A percentile compares a stretch with the other conserved stretches of the same genome.
Evolutionary conservation across 2,888 invertebrate genomes (phyloP).

Genomic region (Drosophila testacea): DNA sequence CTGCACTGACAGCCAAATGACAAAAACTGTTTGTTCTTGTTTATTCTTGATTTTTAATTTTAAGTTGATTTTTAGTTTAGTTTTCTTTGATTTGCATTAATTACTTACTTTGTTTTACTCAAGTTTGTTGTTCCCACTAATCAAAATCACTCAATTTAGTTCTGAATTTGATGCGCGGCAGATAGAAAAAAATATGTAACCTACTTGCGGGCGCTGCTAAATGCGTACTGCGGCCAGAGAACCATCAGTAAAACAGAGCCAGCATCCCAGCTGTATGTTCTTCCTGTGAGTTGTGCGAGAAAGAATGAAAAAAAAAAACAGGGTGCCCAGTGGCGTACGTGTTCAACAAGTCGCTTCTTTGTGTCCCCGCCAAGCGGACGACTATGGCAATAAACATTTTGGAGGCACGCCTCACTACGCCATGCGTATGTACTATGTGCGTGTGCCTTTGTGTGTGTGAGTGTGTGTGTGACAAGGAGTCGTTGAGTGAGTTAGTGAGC

Average conservation of each 20-base stretch:
- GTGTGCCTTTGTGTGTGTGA: conserved; percentile 10
- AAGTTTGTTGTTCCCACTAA: neutral
- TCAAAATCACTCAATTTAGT: conserved; percentile 10
- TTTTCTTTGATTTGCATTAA: neutral
- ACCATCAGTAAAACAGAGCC: conserved; percentile 42
- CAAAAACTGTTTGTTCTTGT: neutral
- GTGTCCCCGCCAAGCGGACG: conserved; percentile 13
- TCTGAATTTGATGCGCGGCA: conserved; percentile 13
- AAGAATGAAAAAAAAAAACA: conserved; percentile 31
- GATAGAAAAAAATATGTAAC: conserved; percentile 69
- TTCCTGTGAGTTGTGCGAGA: conserved; percentile 43
- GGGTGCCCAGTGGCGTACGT: conserved; percentile 40
- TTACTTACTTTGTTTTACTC: conserved; percentile 19
- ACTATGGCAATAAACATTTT: conserved; percentile 24
- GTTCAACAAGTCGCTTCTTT: conserved; percentile 43
- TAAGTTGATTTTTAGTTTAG: neutral
- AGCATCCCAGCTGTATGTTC: conserved; percentile 55
- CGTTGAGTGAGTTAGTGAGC: conserved; percentile 30
- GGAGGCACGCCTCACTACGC: conserved; percentile 25
- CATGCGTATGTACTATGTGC: conserved; percentile 27
- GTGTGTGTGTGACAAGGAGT: conserved; percentile 23
- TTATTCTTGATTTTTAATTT: neutral
- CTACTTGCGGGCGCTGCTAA: conserved; percentile 74
- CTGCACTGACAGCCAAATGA: neutral
- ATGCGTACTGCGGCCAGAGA: conserved; percentile 61